Base-by-base conservation (phyloP, 2,888 invertebrate genomes). In the Allophyes oxyacanthae region DNA sequence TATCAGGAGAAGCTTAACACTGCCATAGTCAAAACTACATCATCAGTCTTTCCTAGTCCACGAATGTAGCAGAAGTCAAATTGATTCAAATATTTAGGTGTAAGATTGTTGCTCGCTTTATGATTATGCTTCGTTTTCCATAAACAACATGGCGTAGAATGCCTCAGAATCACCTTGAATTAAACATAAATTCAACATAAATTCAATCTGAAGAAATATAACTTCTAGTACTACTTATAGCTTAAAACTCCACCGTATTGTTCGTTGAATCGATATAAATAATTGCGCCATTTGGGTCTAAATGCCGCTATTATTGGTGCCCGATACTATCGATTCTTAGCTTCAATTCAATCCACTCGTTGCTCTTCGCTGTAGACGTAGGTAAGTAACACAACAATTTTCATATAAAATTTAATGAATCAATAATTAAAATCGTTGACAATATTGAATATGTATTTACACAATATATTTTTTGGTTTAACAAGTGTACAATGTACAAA, bases 401-500 rank as follows among this genome's bases (percentile, higher is more conserved):
- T 57, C 26, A 74, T 83, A 81, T 78, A 79, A 83, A 84, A 82
- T 83, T 79, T 83, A 84, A 79, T 84, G 62, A 77, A 75, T 73
- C 64, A 72, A 77, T 78, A 76, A 77, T 76, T 64, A 64, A 75
- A 77, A 74, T 72, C 69, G 67, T 78, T 68, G 73, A 75, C 55
- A 72, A 75, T 72, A 75, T 72, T 62, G 60, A 67, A 65, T 63
- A 74, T 67, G 65, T 78, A 78, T 76, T 78, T 78, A 78, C 77
- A 75, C 56, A 72, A 74, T 71, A 72, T 72, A 72, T 72, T 72
- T n/a, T 73, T 77, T 72, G 73, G 70, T 72, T 65, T 75, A 78
- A 79, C 78, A 80, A 80, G 71, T 82, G 79, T 82, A 81, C 81
- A 79, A 74, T 74, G 70, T 81, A 78, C 79, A 83, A 81, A 83